Evolutionary conservation across 2,888 invertebrate species (phyloP), one percentile per base, ranked within the genome.

Genomic region (Oscheius sp.): DNA sequence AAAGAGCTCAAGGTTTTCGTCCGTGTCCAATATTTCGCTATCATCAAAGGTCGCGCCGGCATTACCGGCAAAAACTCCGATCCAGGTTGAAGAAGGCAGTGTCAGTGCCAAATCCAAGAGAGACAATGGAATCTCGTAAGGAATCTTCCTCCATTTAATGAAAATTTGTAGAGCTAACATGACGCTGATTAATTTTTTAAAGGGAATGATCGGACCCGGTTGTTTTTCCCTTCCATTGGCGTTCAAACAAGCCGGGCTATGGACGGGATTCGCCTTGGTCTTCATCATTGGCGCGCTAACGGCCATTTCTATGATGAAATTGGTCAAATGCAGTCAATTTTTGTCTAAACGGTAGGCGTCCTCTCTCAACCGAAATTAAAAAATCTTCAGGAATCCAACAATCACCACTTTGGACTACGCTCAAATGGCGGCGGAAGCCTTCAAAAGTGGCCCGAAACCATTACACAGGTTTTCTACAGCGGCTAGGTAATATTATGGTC

Each of bases 331-430:
- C 68, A 77, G 86, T 2, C 85, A 85, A 52, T 79, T 81, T 45
- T 64, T 87, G 13, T 79, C 81, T 0, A 79, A 29, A n/a, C 13
- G 18, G 63, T 63, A 63, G 21, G 35, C 23, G n/a, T 27, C 25
- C 13, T 1, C 13, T 25, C 13, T 2, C 25, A n/a, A 6, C 12
- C 41, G 41, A n/a, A n/a, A 1, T 5, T 43, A 43, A n/a, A 63
- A 41, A 23, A 49, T 16, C 43, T 43, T 63, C 18, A 63, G 46
- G 18, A 41, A 63, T 18, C 23, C 41, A 21, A 16, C 21, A 1
- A 7, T 74, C 71, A 6, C 81, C 83, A 12, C 58, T 13, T 64
- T 90, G 69, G 89, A 89, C 76, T 90, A 90, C 82, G 89, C 89
- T 23, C 86, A 88, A 69, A 88, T 89, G 41, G 87, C 89, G 27